Conservation (phyloP, 2,797 vertebrate species). For the Halcyon leucocephala region DNA sequence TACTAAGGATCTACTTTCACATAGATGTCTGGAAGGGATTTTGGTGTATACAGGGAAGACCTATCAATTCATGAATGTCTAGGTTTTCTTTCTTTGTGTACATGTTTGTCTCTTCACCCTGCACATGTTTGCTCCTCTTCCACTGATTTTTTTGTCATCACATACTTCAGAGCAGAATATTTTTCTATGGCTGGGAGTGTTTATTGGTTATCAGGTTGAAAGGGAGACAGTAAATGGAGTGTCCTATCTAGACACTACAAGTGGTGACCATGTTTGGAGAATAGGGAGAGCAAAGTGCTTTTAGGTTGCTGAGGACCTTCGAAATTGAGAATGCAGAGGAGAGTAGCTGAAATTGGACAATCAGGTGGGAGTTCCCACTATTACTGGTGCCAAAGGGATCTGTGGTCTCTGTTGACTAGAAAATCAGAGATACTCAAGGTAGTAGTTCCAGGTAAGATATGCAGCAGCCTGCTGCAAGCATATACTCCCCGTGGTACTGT, state of each 20-base stretch:
- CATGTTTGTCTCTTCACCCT: neutral
- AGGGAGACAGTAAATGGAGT: neutral
- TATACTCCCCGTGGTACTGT: rapidly evolving
- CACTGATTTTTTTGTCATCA: neutral
- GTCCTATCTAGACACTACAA: neutral
- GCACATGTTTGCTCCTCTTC: neutral
- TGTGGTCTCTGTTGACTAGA: neutral
- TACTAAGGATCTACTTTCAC: neutral
- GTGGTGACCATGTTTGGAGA: neutral
- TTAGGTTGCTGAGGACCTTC: neutral
- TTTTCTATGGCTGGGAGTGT: neutral
- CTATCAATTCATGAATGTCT: neutral
- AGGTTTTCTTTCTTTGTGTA: neutral
- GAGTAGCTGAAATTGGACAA: neutral
- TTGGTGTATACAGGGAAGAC: neutral
- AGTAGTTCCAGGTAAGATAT: neutral
- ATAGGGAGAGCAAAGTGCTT: neutral
- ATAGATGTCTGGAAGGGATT: neutral
- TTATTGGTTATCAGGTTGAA: neutral
- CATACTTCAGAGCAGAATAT: neutral
- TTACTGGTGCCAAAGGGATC: neutral
- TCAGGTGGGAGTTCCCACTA: neutral
- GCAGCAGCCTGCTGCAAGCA: neutral
- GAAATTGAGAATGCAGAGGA: neutral
- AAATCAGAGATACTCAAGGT: neutral